Evolutionary conservation across 1,140 invertebrate genomes (phyloP), one percentile per base, ranked within the genome.

Genomic region (Apis laboriosa): DNA sequence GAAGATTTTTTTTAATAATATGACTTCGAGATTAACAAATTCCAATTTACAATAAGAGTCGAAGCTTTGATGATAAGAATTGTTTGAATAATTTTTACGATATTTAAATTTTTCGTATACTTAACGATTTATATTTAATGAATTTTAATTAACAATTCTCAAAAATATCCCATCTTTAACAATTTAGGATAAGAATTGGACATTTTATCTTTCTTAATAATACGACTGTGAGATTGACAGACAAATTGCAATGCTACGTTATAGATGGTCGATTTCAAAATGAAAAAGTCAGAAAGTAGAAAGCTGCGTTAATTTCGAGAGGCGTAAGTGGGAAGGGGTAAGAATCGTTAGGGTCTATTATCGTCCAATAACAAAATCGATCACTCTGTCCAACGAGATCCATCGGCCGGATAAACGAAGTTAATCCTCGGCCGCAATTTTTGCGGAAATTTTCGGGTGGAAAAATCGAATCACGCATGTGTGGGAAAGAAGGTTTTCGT

Each of bases 291-390:
- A n/a, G 49, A 4, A 19, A 19, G 71, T 9, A 51, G n/a, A n/a
- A n/a, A n/a, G 28, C 28, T 7, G 28, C 43, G 21, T 68, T n/a
- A 15, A 53, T 53, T 51, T 13, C 34, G 9, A 21, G 9, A 21
- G 15, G 19, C n/a, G 28, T 66, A 19, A 34, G 17, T 34, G 63
- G 63, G 21, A 13, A 11, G 13, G 13, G 13, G 3, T 5, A 15
- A 2, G 21, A 73, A 73, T 73, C 56, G 72, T 43, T 34, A 17
- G 13, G 56, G n/a, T 64, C n/a, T 21, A 64, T 76, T 53, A 66
- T 77, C 60, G 24, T 24, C 24, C 5, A 43, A 51, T n/a, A 28
- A 24, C 19, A 24, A n/a, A 53, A 34, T 17, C 43, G 43, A 76
- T 34, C 53, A 28, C 49, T 34, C 3, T 64, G 64, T 21, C 28